These are phyloP conservation scores for Oryzias sinensis DNA, from an alignment of 2,797 vertebrate species.

Conservation along the genomic window DNA sequence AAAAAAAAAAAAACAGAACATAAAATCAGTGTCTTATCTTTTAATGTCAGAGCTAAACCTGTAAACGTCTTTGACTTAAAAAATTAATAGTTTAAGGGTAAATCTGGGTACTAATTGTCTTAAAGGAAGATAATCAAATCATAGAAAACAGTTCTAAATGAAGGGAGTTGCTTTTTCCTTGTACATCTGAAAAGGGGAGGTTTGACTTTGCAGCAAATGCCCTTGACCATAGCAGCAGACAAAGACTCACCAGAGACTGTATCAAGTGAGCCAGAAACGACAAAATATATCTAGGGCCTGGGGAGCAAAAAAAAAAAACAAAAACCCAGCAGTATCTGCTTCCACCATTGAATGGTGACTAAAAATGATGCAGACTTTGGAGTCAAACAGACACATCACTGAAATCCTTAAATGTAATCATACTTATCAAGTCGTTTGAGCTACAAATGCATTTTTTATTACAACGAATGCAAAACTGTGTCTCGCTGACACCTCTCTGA, in stretches of 20 bases:
- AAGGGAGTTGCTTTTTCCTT: conserved; percentile 16
- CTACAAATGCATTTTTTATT: background rate
- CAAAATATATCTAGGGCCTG: background rate
- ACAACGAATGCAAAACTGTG: conserved; percentile 1
- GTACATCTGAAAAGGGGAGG: conserved; percentile 4
- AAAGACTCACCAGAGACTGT: conserved; percentile 21
- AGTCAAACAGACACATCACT: background rate
- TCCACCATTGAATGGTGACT: conserved; percentile 8
- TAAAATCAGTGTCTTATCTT: too few relatives aligned
- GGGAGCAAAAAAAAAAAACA: conserved; percentile 9
- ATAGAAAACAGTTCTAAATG: background rate
- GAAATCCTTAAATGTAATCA: conserved; percentile 3
- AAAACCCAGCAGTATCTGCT: conserved; percentile 17
- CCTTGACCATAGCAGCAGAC: conserved; percentile 39
- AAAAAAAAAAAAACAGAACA: too few relatives aligned
- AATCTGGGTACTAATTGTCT: background rate
- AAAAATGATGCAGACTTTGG: conserved; percentile 8
- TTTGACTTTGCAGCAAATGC: conserved; percentile 22
- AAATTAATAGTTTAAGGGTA: too few relatives aligned
- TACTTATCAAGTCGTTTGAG: background rate
- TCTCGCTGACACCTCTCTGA: conserved; percentile 5
- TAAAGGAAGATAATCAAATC: background rate
- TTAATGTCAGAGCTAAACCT: too few relatives aligned
- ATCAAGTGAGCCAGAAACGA: conserved; percentile 30
- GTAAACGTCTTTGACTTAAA: too few relatives aligned